These are phyloP conservation scores for Sapayoa aenigma DNA, from an alignment of 2,113 vertebrate genomes.

Conservation along the genomic window DNA sequence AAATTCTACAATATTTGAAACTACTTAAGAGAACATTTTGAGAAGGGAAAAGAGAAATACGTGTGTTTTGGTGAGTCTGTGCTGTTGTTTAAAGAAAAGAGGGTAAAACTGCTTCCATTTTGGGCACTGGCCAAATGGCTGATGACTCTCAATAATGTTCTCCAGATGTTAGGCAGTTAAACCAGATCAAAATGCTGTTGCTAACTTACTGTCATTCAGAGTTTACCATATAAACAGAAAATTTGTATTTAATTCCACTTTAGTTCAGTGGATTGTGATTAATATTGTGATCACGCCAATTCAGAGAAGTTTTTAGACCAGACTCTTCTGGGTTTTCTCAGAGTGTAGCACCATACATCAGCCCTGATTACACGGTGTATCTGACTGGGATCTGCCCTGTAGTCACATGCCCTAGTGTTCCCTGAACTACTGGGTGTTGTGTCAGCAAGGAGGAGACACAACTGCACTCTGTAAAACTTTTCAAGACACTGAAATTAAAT, in stretches of 20 bases:
- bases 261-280: constrained; percentile 47
- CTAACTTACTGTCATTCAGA: constrained; percentile 25
- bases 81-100: constrained; percentile 1
- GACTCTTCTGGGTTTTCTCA: constrained; percentile 7
- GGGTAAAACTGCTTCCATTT: neutral
- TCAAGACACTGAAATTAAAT: constrained; percentile 41
- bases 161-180: constrained; percentile 60
- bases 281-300: constrained; percentile 49
- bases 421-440: neutral
- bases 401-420: neutral
- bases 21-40: neutral
- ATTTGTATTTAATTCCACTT: constrained; percentile 55
- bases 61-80: neutral
- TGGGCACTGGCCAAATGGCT: neutral
- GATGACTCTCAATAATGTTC: constrained; percentile 19
- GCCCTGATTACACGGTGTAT: neutral
- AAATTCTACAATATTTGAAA: neutral
- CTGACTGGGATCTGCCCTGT: neutral
- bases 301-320: constrained; percentile 42
- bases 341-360: neutral
- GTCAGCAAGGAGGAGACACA: neutral
- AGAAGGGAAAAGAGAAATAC: neutral
- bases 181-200: constrained; percentile 36
- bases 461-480: constrained; percentile 23
- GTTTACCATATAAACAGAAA: constrained; percentile 29